Evolutionary conservation across 1,140 invertebrate genomes (phyloP), one percentile per base, ranked within the genome.

Genomic region (Drosophila triauraria): DNA sequence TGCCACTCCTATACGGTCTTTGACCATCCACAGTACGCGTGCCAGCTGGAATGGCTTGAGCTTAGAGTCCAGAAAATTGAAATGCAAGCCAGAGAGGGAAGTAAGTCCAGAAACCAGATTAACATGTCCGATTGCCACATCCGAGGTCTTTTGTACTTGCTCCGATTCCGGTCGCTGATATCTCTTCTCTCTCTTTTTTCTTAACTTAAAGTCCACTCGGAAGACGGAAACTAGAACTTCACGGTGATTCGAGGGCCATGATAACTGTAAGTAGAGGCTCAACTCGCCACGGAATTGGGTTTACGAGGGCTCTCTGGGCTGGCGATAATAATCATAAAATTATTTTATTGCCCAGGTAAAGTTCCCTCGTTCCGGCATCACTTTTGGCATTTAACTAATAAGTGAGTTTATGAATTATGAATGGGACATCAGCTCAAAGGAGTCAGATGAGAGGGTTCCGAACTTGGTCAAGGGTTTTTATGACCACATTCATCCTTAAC

Each of bases 71-170:
- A 77, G 57, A 53, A 77, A 77, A 77, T 77, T 77, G 74, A 79
- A 78, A 79, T 59, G 61, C 77, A 78, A 59, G 53, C 46, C 12
- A 38, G 25, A 50, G 32, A 48, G 64, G 43, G 75, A 75, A 57
- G 57, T 53, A 54, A 77, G 75, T 59, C 56, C 56, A 53, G 43
- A 60, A 77, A 77, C 63, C 69, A 80, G 78, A 80, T 80, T 80
- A 80, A 79, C 78, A 80, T 80, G 78, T 74, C 76, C 76, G 78
- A 80, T 80, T 80, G 76, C 76, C 77, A 80, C 78, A 80, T 80
- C 78, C 78, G 78, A 80, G 78, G 61, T 57, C 60, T 80, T 68
- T 80, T 80, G 68, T 80, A 43, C 56, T 58, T 17, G 38, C 44
- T 25, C 47, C 75, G 76, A 80, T 79, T 80, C 78, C 78, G 78